phyloP scores from a whole-genome alignment of 2,888 invertebrate genomes.

The Chorisops tibialis region DNA sequence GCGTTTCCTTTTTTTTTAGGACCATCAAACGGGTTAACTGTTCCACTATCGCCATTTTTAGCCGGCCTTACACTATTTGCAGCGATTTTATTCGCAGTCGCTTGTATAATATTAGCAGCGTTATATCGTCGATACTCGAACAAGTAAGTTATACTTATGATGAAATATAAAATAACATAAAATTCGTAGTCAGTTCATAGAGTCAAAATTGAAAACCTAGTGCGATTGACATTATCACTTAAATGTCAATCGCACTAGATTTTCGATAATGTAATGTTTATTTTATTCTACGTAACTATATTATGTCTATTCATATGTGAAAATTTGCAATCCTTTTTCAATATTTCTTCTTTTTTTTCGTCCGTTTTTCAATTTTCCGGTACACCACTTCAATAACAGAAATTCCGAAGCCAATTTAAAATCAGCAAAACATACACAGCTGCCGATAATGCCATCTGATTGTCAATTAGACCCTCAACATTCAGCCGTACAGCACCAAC shows the following conservation, averaged over 20 bases:
- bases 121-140: slow-evolving; percentile 63
- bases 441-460: slow-evolving; percentile 50
- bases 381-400: slow-evolving; percentile 39
- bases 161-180: not conserved
- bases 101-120: slow-evolving; percentile 72
- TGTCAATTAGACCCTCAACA: slow-evolving; percentile 52
- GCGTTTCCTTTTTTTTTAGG: slow-evolving; percentile 53
- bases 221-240: slow-evolving; percentile 24
- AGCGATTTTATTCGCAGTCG: slow-evolving; percentile 70
- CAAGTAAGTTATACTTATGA: slow-evolving; percentile 53
- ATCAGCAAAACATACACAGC: slow-evolving; percentile 52
- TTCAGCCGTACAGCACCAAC: slow-evolving; percentile 37
- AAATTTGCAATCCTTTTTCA: slow-evolving; percentile 20
- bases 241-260: slow-evolving; percentile 14
- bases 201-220: too few species aligned
- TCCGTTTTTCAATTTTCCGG: not conserved
- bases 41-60: slow-evolving; percentile 71
- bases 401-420: slow-evolving; percentile 51
- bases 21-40: slow-evolving; percentile 58
- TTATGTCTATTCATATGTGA: too few species aligned
- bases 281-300: too few species aligned
- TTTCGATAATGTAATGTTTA: too few species aligned
- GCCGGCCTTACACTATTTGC: slow-evolving; percentile 75
- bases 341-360: slow-evolving; percentile 29
- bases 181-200: too few species aligned